phyloP scores from a whole-genome alignment of 1,140 invertebrate species.

The Drosophila subobscura region DNA sequence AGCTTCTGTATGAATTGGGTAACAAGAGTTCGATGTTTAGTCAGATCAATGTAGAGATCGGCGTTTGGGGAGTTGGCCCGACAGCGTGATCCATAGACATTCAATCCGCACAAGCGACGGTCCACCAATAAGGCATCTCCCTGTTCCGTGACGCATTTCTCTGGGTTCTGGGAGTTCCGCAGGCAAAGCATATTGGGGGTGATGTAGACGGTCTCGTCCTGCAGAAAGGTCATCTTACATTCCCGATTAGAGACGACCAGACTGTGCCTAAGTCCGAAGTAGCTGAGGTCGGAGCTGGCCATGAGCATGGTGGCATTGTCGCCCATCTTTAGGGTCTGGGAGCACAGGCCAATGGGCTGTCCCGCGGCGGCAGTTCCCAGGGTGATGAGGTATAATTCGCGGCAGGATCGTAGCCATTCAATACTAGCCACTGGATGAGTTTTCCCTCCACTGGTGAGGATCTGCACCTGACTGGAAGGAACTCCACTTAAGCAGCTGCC shows the following conservation, averaged over 20 bases:
- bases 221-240: constrained; percentile 16
- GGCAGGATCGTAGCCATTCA: not conserved
- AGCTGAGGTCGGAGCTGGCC: constrained; percentile 28
- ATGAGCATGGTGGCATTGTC: constrained; percentile 31
- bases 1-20: constrained; percentile 2
- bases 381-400: constrained; percentile 12
- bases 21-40: constrained; percentile 6
- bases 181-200: constrained; percentile 30
- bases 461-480: not conserved
- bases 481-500: constrained; percentile 5
- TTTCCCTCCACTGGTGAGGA: constrained; percentile 1
- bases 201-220: constrained; percentile 19
- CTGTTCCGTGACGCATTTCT: constrained; percentile 16
- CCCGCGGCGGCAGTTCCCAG: not conserved
- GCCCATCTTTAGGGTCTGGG: not conserved
- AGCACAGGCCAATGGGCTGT: constrained; percentile 6
- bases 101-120: constrained; percentile 20
- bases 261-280: constrained; percentile 17
- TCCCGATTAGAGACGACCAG: constrained; percentile 18
- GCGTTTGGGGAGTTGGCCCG: constrained; percentile 6
- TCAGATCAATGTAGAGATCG: constrained; percentile 22
- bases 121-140: constrained; percentile 24
- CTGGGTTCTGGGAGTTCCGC: constrained; percentile 6
- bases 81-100: constrained; percentile 32
- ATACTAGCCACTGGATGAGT: not conserved